phyloP scores from a whole-genome alignment of 2,888 invertebrate genomes.

The Ephialtes manifestator region DNA sequence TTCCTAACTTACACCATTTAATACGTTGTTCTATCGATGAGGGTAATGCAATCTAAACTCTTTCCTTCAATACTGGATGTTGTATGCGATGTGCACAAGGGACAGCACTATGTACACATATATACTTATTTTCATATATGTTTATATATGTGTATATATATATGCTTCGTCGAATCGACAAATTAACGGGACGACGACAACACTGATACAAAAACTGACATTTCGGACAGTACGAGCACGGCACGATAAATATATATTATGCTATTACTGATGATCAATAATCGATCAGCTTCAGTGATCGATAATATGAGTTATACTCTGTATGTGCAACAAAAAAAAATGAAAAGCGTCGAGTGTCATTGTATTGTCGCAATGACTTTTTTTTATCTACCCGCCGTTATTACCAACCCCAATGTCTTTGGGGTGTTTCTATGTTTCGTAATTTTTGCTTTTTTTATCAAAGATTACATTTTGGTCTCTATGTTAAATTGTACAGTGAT shows the following conservation, averaged over 20 bases:
- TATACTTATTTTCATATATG: neutral
- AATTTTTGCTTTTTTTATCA: constrained; percentile 21
- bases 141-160: neutral
- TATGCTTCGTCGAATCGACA: constrained; percentile 38
- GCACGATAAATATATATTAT: constrained; percentile 74
- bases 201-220: constrained; percentile 80
- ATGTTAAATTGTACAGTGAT: constrained; percentile 83
- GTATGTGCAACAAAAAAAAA: constrained; percentile 28
- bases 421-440: constrained; percentile 36
- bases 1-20: constrained; percentile 65
- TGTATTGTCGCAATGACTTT: constrained; percentile 43
- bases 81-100: constrained; percentile 2
- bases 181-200: constrained; percentile 79
- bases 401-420: constrained; percentile 44
- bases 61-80: constrained; percentile 34
- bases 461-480: constrained; percentile 20
- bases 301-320: constrained; percentile 16
- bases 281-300: constrained; percentile 38
- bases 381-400: constrained; percentile 50
- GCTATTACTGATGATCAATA: constrained; percentile 57
- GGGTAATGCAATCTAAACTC: constrained; percentile 25
- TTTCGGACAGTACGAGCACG: constrained; percentile 84
- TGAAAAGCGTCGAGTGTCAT: constrained; percentile 41
- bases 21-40: constrained; percentile 24
- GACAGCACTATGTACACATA: constrained; percentile 26